phyloP scores from a whole-genome alignment of 2,888 invertebrate species.

The Cephus spinipes region DNA sequence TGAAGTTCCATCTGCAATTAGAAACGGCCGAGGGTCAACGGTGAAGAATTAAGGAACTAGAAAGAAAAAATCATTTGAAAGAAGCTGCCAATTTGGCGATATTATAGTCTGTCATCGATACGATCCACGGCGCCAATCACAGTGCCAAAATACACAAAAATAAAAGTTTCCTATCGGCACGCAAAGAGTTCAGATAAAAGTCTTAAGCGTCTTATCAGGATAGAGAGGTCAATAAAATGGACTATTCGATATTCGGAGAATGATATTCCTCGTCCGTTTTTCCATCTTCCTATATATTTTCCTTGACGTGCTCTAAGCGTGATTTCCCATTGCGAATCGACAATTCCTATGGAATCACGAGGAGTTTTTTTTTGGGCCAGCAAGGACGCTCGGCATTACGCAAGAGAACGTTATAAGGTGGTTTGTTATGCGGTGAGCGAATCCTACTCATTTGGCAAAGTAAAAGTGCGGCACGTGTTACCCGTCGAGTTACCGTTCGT shows the following conservation, averaged over 20 bases:
- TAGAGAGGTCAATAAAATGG: no score
- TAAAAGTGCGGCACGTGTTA: background rate
- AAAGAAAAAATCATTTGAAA: background rate
- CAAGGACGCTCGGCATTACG: background rate
- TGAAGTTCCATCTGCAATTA: slow-evolving; percentile 61
- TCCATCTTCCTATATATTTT: background rate
- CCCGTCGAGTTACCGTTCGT: background rate
- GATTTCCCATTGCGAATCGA: background rate
- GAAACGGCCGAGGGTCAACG: background rate
- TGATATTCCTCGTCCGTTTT: background rate
- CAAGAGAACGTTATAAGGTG: background rate
- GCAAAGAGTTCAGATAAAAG: background rate
- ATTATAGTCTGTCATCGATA: background rate
- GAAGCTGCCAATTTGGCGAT: background rate
- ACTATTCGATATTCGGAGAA: background rate
- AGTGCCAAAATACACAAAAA: background rate
- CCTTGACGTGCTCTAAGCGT: background rate
- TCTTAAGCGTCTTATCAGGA: background rate
- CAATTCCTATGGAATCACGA: background rate
- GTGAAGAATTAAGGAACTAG: background rate
- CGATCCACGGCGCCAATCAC: background rate
- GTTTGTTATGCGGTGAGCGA: background rate
- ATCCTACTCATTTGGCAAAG: background rate
- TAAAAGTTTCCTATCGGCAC: background rate
- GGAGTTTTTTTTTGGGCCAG: background rate